phyloP scores from a whole-genome alignment of 2,888 invertebrate species.

The Horisme vitalbata region DNA sequence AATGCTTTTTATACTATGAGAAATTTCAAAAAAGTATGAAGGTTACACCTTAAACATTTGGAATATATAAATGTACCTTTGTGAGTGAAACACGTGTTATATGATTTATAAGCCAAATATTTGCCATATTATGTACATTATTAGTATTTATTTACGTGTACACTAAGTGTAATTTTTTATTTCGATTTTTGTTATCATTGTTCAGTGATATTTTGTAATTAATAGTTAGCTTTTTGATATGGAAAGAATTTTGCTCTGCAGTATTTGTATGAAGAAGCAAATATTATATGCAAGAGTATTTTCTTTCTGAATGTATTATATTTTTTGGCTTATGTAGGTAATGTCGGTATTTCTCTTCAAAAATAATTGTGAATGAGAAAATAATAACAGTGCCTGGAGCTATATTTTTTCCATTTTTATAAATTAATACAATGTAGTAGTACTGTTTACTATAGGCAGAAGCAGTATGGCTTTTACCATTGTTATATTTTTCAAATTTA shows the following conservation, averaged over 20 bases:
- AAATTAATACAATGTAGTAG: slow-evolving; percentile 58
- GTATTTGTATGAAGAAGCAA: slow-evolving; percentile 69
- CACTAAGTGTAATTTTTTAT: slow-evolving; percentile 58
- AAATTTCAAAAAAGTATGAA: slow-evolving; percentile 20
- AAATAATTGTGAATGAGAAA: slow-evolving; percentile 47
- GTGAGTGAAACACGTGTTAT: slow-evolving; percentile 55
- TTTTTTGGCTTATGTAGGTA: slow-evolving; percentile 47
- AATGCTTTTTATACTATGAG: slow-evolving; percentile 21
- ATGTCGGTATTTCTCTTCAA: slow-evolving; percentile 27
- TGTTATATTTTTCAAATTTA: slow-evolving; percentile 80
- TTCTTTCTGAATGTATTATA: slow-evolving; percentile 52
- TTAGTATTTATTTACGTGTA: slow-evolving; percentile 66
- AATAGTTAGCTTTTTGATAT: slow-evolving; percentile 37
- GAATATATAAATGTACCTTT: no score
- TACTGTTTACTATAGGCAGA: slow-evolving; percentile 60
- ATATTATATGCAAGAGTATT: slow-evolving; percentile 70
- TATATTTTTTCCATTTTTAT: slow-evolving; percentile 66
- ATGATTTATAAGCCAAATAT: slow-evolving; percentile 77
- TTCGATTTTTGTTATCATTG: slow-evolving; percentile 42
- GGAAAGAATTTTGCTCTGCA: slow-evolving; percentile 70
- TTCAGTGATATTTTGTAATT: slow-evolving; percentile 28
- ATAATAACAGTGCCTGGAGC: slow-evolving; percentile 72
- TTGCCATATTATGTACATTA: slow-evolving; percentile 76
- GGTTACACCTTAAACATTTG: slow-evolving; percentile 28
- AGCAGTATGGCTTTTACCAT: slow-evolving; percentile 76